A percentile compares a stretch with the other conserved stretches of the same genome.
phyloP scores from a whole-genome alignment of 2,797 vertebrate genomes.

The Phrynocephalus guinanensis region DNA sequence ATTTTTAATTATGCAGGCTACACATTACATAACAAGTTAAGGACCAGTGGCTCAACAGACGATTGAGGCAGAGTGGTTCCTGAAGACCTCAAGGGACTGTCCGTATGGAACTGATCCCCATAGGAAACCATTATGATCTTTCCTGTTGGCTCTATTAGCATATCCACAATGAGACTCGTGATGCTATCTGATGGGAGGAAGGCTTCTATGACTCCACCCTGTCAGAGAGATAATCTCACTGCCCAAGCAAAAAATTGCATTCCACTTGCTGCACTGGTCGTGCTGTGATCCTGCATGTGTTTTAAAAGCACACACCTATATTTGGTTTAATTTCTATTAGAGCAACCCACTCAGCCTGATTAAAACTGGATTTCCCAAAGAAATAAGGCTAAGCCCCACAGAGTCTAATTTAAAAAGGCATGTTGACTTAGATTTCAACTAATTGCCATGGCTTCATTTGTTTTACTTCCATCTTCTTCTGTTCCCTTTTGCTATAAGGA shows the following conservation, averaged over 20 bases:
- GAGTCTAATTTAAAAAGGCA: neutral
- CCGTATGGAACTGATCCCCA: slow-evolving; percentile 86
- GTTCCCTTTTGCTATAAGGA: neutral
- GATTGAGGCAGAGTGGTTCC: slow-evolving; percentile 86
- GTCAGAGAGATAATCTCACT: slow-evolving; percentile 27
- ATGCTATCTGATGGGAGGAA: slow-evolving; percentile 82
- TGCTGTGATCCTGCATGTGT: neutral
- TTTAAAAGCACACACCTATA: neutral
- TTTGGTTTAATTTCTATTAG: neutral
- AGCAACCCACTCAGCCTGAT: no score
- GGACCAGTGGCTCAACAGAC: slow-evolving; percentile 80
- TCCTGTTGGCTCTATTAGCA: slow-evolving; percentile 88
- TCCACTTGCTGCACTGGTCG: no score
- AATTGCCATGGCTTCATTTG: neutral
- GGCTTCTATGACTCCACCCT: slow-evolving; percentile 91
- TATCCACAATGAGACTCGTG: slow-evolving; percentile 87
- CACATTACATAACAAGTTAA: slow-evolving; percentile 78
- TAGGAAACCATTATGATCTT: slow-evolving; percentile 82
- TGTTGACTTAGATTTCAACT: neutral
- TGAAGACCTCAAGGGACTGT: slow-evolving; percentile 78
- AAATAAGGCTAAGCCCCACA: neutral
- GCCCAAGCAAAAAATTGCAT: neutral
- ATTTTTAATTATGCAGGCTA: no score
- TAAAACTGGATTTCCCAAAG: neutral
- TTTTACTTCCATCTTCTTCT: neutral